Conservation (phyloP, 2,888 invertebrate species). For the Drosophila multiciliata region DNA sequence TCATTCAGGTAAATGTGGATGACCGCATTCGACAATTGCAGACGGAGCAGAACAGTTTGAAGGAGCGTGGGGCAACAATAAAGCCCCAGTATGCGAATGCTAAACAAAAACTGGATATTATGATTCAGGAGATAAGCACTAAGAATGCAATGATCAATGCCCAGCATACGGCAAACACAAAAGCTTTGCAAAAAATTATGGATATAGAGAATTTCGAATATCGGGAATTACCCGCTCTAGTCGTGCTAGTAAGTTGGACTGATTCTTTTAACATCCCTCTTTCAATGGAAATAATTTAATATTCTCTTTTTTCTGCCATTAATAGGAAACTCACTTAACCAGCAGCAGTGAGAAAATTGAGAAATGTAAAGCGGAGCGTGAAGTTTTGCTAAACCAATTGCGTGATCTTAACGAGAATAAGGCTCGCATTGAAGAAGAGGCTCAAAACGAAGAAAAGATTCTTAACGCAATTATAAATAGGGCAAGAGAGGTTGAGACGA, state of each 20-base stretch:
- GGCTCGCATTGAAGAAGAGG: conserved; percentile 42
- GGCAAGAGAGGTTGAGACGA: conserved; percentile 74
- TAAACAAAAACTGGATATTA: conserved; percentile 11
- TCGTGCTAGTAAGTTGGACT: conserved; percentile 72
- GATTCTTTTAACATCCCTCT: not conserved
- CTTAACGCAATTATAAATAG: conserved; percentile 84
- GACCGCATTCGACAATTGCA: conserved; percentile 86
- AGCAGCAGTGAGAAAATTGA: conserved; percentile 53
- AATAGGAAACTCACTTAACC: conserved; percentile 53
- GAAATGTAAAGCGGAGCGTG: conserved; percentile 82
- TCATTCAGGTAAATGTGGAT: conserved; percentile 88
- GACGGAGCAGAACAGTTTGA: conserved; percentile 34
- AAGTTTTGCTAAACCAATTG: conserved; percentile 80
- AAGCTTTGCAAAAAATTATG: conserved; percentile 62
- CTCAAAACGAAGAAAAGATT: conserved; percentile 54
- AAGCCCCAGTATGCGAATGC: conserved; percentile 26
- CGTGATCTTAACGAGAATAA: conserved; percentile 72
- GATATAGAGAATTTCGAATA: conserved; percentile 82
- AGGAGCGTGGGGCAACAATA: conserved; percentile 28
- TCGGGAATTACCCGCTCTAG: conserved; percentile 79
- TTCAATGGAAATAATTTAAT: not conserved
- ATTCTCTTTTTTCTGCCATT: not conserved
- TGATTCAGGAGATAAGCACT: conserved; percentile 26
- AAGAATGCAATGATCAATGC: conserved; percentile 52
- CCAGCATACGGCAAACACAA: conserved; percentile 56